Conservation (phyloP, 2,113 vertebrate genomes). For the Bubo blakistoni region DNA sequence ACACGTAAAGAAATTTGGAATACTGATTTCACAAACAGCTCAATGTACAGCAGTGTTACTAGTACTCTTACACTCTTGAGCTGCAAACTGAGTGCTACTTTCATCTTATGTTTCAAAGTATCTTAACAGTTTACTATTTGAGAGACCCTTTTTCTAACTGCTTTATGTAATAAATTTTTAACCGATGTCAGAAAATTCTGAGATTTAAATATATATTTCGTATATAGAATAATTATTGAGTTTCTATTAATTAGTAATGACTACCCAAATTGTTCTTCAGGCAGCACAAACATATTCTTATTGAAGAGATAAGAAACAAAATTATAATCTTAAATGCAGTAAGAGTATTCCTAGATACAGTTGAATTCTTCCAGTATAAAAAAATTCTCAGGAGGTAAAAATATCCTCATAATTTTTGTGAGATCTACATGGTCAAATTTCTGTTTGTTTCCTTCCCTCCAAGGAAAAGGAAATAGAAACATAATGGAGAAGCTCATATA, state of each 20-base stretch:
- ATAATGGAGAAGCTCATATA: background rate
- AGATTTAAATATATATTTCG: background rate
- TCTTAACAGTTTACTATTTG: background rate
- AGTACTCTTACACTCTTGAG: fast-evolving
- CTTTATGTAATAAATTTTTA: background rate
- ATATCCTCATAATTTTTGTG: background rate
- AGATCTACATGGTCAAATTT: background rate
- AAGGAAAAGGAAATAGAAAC: background rate
- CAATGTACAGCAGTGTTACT: background rate
- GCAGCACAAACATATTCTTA: background rate
- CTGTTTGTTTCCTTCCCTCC: background rate
- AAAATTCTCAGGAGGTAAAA: background rate
- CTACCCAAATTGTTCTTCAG: background rate
- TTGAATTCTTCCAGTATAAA: background rate
- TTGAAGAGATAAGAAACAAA: background rate
- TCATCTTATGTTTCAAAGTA: background rate
- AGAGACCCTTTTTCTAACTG: background rate
- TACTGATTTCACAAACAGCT: background rate
- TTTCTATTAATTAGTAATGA: background rate
- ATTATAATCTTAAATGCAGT: background rate
- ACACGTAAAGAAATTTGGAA: background rate
- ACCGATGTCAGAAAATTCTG: background rate
- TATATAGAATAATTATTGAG: background rate
- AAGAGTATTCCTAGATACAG: background rate
- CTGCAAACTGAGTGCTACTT: background rate